A percentile compares a stretch with the other conserved stretches of the same genome.
Conservation (phyloP, 1,140 invertebrate genomes). For the Gonioctena quinquepunctata region DNA sequence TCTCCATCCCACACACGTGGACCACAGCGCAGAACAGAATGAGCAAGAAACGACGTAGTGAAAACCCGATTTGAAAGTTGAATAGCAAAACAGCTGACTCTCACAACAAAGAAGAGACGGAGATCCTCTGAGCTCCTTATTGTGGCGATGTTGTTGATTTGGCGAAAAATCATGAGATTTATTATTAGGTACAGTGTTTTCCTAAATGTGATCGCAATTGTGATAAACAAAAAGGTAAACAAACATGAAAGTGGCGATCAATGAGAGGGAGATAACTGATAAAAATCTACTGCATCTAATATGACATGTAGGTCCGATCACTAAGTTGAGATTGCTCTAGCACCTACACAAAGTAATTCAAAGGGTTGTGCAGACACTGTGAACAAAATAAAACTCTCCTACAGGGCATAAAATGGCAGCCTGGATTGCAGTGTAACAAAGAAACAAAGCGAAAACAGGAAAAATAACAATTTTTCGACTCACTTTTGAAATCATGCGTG, state of each 20-base stretch:
- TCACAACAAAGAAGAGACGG: background rate
- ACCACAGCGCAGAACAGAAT: conserved; percentile 3
- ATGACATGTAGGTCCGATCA: background rate
- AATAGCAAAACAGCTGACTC: conserved; percentile 7
- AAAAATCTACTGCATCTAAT: background rate
- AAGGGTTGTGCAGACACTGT: conserved; percentile 74
- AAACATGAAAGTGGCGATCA: background rate
- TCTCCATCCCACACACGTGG: conserved; percentile 12
- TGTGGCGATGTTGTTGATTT: too few species aligned
- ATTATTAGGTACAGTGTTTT: too few species aligned
- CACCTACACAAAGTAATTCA: background rate
- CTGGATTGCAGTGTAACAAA: conserved; percentile 15
- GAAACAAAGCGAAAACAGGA: conserved; percentile 13
- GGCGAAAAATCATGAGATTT: too few species aligned
- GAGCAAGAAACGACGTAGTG: background rate
- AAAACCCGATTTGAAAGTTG: conserved; percentile 7
- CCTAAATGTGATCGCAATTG: too few species aligned
- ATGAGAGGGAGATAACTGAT: background rate
- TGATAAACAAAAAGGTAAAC: background rate
- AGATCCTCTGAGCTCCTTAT: background rate
- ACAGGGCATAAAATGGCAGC: conserved; percentile 18
- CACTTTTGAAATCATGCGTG: conserved; percentile 21
- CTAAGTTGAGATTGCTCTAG: background rate
- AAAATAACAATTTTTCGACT: conserved; percentile 7
- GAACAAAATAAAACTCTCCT: conserved; percentile 27